Conservation (phyloP, 1,140 invertebrate species). For the Pogonus chalceus region DNA sequence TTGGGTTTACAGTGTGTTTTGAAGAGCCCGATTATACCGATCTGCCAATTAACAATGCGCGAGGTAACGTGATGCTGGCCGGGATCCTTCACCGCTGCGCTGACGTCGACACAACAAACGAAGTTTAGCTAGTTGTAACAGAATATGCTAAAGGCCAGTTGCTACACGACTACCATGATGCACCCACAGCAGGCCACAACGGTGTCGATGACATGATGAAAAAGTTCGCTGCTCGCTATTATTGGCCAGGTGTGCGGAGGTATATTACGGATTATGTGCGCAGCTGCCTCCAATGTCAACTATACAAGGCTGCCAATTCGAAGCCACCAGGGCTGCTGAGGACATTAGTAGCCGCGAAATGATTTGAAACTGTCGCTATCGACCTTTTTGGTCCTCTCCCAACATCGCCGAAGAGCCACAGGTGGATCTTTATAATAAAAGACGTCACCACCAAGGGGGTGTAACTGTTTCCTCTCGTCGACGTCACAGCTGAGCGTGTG, state of each 20-base stretch:
- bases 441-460: too few relatives aligned
- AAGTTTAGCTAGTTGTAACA: slow-evolving; percentile 19
- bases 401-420: too few relatives aligned
- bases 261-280: slow-evolving; percentile 13
- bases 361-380: slow-evolving; percentile 27
- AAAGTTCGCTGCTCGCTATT: slow-evolving; percentile 18
- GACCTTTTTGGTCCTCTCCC: slow-evolving; percentile 23
- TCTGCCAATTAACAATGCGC: too few relatives aligned
- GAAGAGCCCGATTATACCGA: too few relatives aligned
- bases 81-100: slow-evolving; percentile 22
- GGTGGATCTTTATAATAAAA: too few relatives aligned
- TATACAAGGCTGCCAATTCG: slow-evolving; percentile 12
- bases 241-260: slow-evolving; percentile 20
- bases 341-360: slow-evolving; percentile 16
- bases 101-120: slow-evolving; percentile 13
- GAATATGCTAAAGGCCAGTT: slow-evolving; percentile 11
- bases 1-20: too few relatives aligned
- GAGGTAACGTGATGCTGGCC: slow-evolving; percentile 19
- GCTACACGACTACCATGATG: slow-evolving; percentile 21
- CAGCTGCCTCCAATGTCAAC: slow-evolving; percentile 15
- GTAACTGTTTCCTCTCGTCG: slow-evolving; percentile 3
- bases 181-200: slow-evolving; percentile 24
- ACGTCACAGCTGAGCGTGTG: slow-evolving; percentile 7
- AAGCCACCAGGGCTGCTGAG: slow-evolving; percentile 28
- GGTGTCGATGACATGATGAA: slow-evolving; percentile 22